These are phyloP conservation scores for Montipora capitata DNA, from an alignment of 92 coral and sea anemone species.

Conservation along the genomic window DNA sequence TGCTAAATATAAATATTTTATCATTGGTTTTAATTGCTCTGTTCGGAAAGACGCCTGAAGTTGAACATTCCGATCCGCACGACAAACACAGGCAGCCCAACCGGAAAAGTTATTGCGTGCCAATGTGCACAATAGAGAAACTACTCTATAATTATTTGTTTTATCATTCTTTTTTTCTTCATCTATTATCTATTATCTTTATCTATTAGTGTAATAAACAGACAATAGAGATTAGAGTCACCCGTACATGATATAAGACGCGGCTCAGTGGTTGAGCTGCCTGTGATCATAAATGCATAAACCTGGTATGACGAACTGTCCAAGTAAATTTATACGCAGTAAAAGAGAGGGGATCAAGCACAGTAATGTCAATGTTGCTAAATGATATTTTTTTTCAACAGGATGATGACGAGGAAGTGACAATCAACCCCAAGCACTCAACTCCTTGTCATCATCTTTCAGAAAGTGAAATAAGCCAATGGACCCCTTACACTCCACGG, in stretches of 20 bases:
- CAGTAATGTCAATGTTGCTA: too few relatives aligned
- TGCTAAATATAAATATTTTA: slow-evolving; percentile 26
- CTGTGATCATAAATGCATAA: slow-evolving; percentile 42
- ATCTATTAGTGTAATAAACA: slow-evolving; percentile 27
- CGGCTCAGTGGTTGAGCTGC: slow-evolving; percentile 45
- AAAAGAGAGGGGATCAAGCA: too few relatives aligned
- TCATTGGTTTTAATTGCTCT: slow-evolving; percentile 36
- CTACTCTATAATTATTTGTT: slow-evolving; percentile 51
- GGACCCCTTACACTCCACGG: slow-evolving; percentile 59
- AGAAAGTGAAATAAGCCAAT: slow-evolving; percentile 44
- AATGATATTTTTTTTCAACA: too few relatives aligned
- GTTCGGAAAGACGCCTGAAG: slow-evolving; percentile 48
- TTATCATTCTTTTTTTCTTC: slow-evolving; percentile 42
- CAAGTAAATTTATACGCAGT: slow-evolving; percentile 11
- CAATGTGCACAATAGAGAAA: slow-evolving; percentile 51
- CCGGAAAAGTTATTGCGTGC: slow-evolving; percentile 52
- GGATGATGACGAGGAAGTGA: slow-evolving; percentile 37
- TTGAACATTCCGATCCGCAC: slow-evolving; percentile 43
- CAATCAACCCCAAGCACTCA: slow-evolving; percentile 66
- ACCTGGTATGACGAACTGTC: slow-evolving; percentile 41
- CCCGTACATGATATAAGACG: slow-evolving; percentile 34
- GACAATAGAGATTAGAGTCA: slow-evolving; percentile 42
- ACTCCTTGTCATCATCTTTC: slow-evolving; percentile 48
- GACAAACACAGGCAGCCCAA: slow-evolving; percentile 52
- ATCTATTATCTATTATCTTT: slow-evolving; percentile 18